A percentile compares a stretch with the other conserved stretches of the same genome.
These are phyloP conservation scores for Strongylocentrotus purpuratus DNA, from an alignment of 35 echinoderm and acorn worm species.

Conservation along the genomic window DNA sequence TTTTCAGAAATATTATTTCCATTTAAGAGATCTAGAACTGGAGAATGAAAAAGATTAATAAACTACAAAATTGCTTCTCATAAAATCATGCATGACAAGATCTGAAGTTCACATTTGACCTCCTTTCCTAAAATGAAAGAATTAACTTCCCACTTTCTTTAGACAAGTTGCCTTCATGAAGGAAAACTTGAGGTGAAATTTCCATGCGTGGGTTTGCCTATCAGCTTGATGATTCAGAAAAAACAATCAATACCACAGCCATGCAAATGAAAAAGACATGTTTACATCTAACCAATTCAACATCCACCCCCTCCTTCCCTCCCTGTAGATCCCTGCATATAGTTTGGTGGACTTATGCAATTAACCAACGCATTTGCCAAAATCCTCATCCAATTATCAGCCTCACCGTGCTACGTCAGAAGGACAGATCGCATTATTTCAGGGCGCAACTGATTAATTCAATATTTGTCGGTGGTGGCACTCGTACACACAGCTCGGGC, in stretches of 20 bases:
- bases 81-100: background rate
- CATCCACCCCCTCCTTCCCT: background rate
- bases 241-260: background rate
- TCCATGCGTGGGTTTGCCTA: background rate
- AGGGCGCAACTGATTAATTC: constrained; percentile 23
- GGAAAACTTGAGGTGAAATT: background rate
- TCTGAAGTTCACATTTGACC: background rate
- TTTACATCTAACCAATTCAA: background rate
- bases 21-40: too few species aligned
- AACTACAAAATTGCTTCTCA: too few species aligned
- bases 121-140: background rate
- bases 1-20: too few species aligned
- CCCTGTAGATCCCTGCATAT: background rate
- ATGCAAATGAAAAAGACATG: background rate
- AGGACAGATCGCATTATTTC: constrained; percentile 20
- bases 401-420: background rate
- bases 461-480: constrained; percentile 10
- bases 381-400: constrained; percentile 30
- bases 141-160: background rate
- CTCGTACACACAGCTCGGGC: background rate
- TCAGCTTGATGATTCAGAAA: background rate
- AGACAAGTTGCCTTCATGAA: background rate
- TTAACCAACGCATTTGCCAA: constrained; percentile 1
- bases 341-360: constrained; percentile 16
- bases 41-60: too few species aligned